A percentile compares a stretch with the other conserved stretches of the same genome.
These are phyloP conservation scores for Temnothorax nylanderi DNA, from an alignment of 1,140 invertebrate species.

Conservation along the genomic window DNA sequence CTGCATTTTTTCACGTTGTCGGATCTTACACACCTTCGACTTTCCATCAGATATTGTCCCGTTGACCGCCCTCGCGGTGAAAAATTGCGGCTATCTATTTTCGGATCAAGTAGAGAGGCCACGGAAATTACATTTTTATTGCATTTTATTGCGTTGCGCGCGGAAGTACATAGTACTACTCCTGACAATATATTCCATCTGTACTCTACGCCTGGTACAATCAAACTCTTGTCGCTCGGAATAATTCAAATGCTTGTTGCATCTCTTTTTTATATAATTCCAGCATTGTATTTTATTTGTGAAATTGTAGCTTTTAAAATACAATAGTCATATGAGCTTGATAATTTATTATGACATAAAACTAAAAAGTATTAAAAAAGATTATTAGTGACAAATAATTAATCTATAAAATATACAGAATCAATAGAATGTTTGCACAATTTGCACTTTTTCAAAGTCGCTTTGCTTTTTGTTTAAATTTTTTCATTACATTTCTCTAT, in stretches of 20 bases:
- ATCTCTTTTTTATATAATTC: background rate
- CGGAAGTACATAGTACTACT: background rate
- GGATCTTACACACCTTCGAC: constrained; percentile 58
- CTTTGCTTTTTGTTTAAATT: background rate
- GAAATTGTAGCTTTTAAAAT: background rate
- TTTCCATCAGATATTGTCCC: constrained; percentile 64
- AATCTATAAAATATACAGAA: background rate
- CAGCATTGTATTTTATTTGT: background rate
- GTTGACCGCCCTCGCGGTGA: constrained; percentile 24
- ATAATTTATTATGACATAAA: background rate
- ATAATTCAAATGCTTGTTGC: background rate
- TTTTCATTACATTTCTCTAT: background rate
- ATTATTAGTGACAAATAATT: background rate
- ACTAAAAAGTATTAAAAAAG: background rate
- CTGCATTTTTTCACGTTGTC: constrained; percentile 72
- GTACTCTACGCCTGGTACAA: background rate
- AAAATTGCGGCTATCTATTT: constrained; percentile 63
- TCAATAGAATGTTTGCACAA: background rate
- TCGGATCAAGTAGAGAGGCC: constrained; percentile 43
- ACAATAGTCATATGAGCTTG: background rate
- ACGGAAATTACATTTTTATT: constrained; percentile 56
- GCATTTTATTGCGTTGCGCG: constrained; percentile 48
- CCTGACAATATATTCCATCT: constrained; percentile 27
- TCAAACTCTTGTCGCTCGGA: constrained; percentile 18
- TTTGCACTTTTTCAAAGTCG: background rate